phyloP scores from a whole-genome alignment of 2,888 invertebrate species.

The Protonemura montana region DNA sequence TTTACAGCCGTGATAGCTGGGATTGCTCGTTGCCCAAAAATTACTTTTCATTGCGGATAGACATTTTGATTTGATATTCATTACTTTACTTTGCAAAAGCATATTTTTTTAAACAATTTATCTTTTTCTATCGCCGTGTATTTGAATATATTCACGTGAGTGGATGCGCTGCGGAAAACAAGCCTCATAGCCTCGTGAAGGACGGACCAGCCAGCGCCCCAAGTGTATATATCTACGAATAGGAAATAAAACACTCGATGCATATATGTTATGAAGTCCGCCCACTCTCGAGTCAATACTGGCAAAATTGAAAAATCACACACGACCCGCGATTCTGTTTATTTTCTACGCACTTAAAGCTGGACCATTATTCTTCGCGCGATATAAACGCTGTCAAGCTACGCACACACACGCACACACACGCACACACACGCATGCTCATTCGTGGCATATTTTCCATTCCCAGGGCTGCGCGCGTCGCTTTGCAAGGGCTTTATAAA shows the following conservation, averaged over 20 bases:
- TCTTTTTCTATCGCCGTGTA: background rate
- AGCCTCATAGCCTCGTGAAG: background rate
- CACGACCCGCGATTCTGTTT: background rate
- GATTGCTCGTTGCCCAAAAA: too few species aligned
- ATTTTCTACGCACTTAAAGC: background rate
- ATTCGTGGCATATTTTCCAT: background rate
- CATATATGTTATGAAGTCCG: too few species aligned
- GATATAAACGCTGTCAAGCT: background rate
- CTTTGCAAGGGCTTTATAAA: background rate
- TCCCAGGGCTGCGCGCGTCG: too few species aligned
- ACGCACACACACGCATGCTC: background rate
- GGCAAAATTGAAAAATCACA: background rate
- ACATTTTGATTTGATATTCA: background rate
- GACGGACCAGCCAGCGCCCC: too few species aligned
- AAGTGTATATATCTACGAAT: too few species aligned
- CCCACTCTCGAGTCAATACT: background rate
- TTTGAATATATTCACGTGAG: background rate
- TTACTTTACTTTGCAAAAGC: background rate
- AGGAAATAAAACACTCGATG: too few species aligned
- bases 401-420: too few species aligned
- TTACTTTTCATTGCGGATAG: too few species aligned
- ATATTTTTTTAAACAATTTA: background rate
- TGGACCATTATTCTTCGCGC: background rate
- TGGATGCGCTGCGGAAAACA: background rate
- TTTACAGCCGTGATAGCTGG: too few species aligned